Evolutionary conservation across 30 jellyfish, hydroid and myxozoan genomes (phyloP), one percentile per base, ranked within the genome.

Genomic region (Aurelia sp.): DNA sequence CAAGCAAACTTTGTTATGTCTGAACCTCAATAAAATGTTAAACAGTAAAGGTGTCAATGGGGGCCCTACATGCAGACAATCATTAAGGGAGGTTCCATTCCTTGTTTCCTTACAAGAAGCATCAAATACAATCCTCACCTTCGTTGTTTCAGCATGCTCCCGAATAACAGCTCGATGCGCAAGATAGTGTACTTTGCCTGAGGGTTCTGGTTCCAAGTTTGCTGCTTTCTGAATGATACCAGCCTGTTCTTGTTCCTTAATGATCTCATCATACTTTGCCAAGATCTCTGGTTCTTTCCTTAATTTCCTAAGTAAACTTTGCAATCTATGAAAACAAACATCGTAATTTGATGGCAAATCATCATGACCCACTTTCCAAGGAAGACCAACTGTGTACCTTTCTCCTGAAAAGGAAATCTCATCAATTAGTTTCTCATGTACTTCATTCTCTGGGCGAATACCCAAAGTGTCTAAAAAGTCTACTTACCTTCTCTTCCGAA

Each of bases 121-220:
- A 44, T 74, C 85, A 51, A 31, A 74, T 16, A 74, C 85, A 15
- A 74, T 59, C 58, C 85, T 74, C 12, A 74, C 72, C 70, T 48
- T 74, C 8, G 85, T 74, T 19, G 85, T 74, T 44, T 74, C 85
- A 11, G 87, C 87, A 21, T 76, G 37, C 11, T 76, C 87, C 12
- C 90, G 66, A 47, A 80, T 69, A 2, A 67, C 90, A 21, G 61
- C 23, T 47, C 40, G 79, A 68, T 18, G 47, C 5, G 47, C 47
- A 4, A 35, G 47, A 35, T 35, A 35, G 5, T 6, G 47, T 35
- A 35, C 5, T 35, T 35, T 35, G 47, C 47, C 47, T 35, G 47
- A 35, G 47, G 47, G 47, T 35, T 35, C 47, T 35, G 47, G 47
- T 35, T 35, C 47, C 66, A 57, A 57, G 22, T 35, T 22, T 20